These are phyloP conservation scores for Campaea margaritaria DNA, from an alignment of 2,888 invertebrate species.

Conservation along the genomic window DNA sequence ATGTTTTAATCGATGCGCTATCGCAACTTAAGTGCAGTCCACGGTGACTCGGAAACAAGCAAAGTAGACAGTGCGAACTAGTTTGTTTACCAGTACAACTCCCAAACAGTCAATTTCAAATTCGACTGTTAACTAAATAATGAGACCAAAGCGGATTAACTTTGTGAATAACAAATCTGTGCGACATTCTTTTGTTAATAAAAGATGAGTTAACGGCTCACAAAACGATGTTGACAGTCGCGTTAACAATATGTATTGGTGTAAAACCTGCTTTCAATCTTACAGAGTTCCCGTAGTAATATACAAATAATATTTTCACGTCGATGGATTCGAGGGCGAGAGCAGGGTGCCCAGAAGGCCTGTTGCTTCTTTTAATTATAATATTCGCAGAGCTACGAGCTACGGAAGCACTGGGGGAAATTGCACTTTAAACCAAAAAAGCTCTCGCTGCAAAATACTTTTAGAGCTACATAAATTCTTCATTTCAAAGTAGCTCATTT, in stretches of 20 bases:
- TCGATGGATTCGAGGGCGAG: slow-evolving; percentile 6
- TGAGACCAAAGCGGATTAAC: slow-evolving; percentile 43
- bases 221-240: slow-evolving; percentile 5
- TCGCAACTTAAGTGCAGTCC: slow-evolving; percentile 23
- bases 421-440: slow-evolving; percentile 44
- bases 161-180: slow-evolving; percentile 40
- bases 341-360: slow-evolving; percentile 6
- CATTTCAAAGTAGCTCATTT: slow-evolving; percentile 31
- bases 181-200: neutral
- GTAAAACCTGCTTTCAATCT: neutral
- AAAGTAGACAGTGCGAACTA: slow-evolving; percentile 11
- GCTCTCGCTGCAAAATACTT: slow-evolving; percentile 23
- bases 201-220: neutral
- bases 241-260: slow-evolving; percentile 16
- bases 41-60: slow-evolving; percentile 26
- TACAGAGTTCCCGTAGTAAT: slow-evolving; percentile 12
- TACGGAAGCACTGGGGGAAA: slow-evolving; percentile 47
- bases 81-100: slow-evolving; percentile 13
- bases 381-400: slow-evolving; percentile 36
- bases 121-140: slow-evolving; percentile 15
- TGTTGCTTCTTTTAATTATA: slow-evolving; percentile 48
- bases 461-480: slow-evolving; percentile 11
- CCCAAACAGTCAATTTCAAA: slow-evolving; percentile 3
- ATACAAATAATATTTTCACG: slow-evolving; percentile 32
- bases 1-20: neutral